phyloP scores from a whole-genome alignment of 1,140 invertebrate species.

The Drosophila navojoa region DNA sequence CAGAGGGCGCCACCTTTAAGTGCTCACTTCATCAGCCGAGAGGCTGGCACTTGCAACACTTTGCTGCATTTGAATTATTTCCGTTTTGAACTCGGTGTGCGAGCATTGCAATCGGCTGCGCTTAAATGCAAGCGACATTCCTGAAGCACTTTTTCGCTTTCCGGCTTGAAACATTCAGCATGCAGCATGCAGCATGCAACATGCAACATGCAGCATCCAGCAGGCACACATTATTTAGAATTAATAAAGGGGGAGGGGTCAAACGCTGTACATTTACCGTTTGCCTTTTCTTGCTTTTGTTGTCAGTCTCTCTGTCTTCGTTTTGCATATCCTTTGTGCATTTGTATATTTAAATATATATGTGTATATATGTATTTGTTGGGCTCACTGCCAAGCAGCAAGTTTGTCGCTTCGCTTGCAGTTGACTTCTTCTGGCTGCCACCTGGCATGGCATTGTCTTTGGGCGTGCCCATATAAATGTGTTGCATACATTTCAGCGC shows the following conservation, averaged over 20 bases:
- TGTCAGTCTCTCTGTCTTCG: background rate
- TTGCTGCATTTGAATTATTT: constrained; percentile 67
- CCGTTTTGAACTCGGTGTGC: constrained; percentile 41
- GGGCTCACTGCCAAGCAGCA: constrained; percentile 27
- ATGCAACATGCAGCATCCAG: constrained; percentile 17
- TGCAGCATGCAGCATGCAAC: background rate
- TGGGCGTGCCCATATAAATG: constrained; percentile 61
- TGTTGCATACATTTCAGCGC: constrained; percentile 75
- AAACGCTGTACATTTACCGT: constrained; percentile 29
- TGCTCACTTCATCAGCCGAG: constrained; percentile 61
- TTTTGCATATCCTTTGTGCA: constrained; percentile 1
- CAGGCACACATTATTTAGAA: constrained; percentile 68
- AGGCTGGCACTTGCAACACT: constrained; percentile 35
- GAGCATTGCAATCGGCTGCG: constrained; percentile 15
- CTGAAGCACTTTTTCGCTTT: constrained; percentile 15
- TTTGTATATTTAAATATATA: constrained; percentile 4
- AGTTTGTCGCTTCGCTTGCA: constrained; percentile 47
- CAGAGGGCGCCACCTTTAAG: constrained; percentile 61
- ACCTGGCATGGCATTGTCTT: constrained; percentile 63
- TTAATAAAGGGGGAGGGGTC: constrained; percentile 66
- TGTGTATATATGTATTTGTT: background rate
- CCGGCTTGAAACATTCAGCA: constrained; percentile 9
- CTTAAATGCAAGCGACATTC: constrained; percentile 23
- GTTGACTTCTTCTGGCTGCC: constrained; percentile 58
- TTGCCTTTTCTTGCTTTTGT: constrained; percentile 31